A percentile compares a stretch with the other conserved stretches of the same genome.
phyloP scores from a whole-genome alignment of 2,888 invertebrate genomes.

The Drosophila multiciliata region DNA sequence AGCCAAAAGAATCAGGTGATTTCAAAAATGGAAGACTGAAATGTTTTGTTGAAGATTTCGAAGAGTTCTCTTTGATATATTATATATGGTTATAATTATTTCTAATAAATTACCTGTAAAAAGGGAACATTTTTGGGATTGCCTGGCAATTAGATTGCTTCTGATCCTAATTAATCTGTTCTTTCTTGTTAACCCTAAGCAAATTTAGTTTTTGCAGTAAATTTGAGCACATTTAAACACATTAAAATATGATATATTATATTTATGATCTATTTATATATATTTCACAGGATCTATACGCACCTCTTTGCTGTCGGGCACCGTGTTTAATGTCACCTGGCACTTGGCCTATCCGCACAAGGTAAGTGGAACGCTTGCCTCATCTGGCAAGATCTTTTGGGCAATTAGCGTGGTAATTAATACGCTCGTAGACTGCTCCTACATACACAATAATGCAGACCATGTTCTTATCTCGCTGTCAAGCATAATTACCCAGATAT shows the following conservation, averaged over 20 bases:
- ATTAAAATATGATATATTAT: not conserved
- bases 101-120: not conserved
- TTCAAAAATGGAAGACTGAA: not conserved
- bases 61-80: not conserved
- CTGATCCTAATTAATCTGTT: not conserved
- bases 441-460: conserved; percentile 64
- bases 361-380: conserved; percentile 86
- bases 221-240: not conserved
- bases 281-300: conserved; percentile 89
- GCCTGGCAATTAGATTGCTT: no score
- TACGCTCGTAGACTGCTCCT: conserved; percentile 49
- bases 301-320: conserved; percentile 92
- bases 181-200: not conserved
- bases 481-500: conserved; percentile 51
- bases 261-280: conserved; percentile 8
- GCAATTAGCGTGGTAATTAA: conserved; percentile 39
- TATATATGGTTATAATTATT: not conserved
- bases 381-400: conserved; percentile 19
- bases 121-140: accelerated
- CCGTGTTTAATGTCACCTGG: conserved; percentile 95
- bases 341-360: conserved; percentile 96
- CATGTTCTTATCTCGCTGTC: conserved; percentile 52
- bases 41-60: not conserved
- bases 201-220: not conserved
- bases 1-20: not conserved